Conservation (phyloP, 2,113 vertebrate species). For the Equus przewalskii region DNA sequence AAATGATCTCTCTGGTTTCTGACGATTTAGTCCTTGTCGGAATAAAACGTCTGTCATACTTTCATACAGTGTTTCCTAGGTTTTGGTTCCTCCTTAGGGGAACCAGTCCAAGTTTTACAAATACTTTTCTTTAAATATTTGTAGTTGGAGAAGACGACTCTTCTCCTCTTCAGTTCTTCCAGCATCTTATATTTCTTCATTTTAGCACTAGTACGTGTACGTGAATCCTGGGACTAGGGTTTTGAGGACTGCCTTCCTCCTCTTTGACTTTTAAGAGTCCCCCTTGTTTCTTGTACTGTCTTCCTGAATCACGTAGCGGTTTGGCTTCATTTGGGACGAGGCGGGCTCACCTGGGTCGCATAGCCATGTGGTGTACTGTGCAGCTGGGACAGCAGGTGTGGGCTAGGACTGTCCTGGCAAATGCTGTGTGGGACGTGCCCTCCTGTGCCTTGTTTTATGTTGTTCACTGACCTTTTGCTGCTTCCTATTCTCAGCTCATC, state of each 20-base stretch:
- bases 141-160: not conserved
- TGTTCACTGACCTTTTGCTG: not conserved
- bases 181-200: not conserved
- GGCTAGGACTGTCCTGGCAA: too few relatives aligned
- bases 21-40: not conserved
- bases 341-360: not conserved
- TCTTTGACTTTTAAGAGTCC: not conserved
- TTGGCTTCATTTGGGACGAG: not conserved
- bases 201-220: not conserved
- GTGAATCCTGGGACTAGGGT: not conserved
- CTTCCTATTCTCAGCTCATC: not conserved
- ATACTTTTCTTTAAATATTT: not conserved
- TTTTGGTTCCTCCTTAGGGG: not conserved
- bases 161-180: not conserved
- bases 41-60: not conserved
- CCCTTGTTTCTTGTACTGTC: not conserved
- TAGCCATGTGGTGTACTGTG: fast-evolving
- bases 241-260: not conserved
- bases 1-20: not conserved
- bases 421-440: fast-evolving
- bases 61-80: not conserved
- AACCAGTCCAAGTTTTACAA: not conserved
- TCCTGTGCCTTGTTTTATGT: not conserved
- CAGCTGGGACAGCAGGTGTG: fast-evolving
- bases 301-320: not conserved